These are phyloP conservation scores for Malacoctenus gilli DNA, from an alignment of 2,797 vertebrate species.

Conservation along the genomic window DNA sequence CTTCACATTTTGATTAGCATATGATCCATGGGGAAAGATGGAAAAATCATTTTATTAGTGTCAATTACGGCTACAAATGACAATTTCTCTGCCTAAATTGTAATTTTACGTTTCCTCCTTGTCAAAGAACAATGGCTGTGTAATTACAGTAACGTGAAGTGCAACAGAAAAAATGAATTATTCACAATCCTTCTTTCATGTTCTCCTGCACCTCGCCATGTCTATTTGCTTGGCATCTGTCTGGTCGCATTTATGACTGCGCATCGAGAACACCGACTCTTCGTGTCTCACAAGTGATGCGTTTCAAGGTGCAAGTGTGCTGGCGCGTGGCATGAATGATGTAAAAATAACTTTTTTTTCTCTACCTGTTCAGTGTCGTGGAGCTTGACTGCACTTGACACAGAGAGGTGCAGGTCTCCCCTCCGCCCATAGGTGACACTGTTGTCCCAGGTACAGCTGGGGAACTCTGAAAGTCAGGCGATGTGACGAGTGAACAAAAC, in stretches of 20 bases:
- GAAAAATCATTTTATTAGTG: constrained; percentile 77
- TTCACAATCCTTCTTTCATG: constrained; percentile 59
- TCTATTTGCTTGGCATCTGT: constrained; percentile 38
- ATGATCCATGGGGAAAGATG: constrained; percentile 65
- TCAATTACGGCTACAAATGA: constrained; percentile 81
- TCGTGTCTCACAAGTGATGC: constrained; percentile 6
- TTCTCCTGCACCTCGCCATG: constrained; percentile 42
- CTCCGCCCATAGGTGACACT: constrained; percentile 77
- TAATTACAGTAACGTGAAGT: constrained; percentile 79
- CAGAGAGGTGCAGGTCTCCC: constrained; percentile 12
- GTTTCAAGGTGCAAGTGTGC: constrained; percentile 1
- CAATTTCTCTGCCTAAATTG: constrained; percentile 76
- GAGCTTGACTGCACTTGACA: neutral
- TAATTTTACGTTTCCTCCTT: constrained; percentile 75
- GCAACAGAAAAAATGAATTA: constrained; percentile 71
- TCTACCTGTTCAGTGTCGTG: constrained; percentile 14
- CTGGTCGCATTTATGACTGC: constrained; percentile 15
- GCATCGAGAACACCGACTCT: constrained; percentile 20
- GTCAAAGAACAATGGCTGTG: constrained; percentile 74
- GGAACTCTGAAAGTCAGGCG: constrained; percentile 11
- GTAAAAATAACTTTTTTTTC: constrained; percentile 24
- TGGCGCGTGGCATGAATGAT: constrained; percentile 1
- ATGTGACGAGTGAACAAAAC: constrained; percentile 34
- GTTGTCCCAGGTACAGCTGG: constrained; percentile 63
- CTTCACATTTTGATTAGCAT: constrained; percentile 81